Evolutionary conservation across 2,888 invertebrate genomes (phyloP).

Genomic region (Zootermopsis nevadensis): DNA sequence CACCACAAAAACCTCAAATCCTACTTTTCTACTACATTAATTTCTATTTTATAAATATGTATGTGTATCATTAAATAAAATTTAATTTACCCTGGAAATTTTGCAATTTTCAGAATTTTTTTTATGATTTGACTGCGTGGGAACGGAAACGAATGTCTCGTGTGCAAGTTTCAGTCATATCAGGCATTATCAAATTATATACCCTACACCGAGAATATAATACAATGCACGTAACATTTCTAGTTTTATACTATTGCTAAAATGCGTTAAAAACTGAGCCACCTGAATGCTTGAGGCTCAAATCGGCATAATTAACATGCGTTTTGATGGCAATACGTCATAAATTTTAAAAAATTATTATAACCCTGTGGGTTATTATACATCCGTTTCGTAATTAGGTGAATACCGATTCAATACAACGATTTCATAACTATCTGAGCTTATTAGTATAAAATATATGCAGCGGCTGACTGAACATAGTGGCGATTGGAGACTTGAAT

Average conservation of each 20-base stretch:
- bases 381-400: neutral
- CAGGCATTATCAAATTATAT: neutral
- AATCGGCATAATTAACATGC: slow-evolving; percentile 17
- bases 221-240: neutral
- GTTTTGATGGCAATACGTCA: neutral
- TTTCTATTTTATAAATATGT: too few species aligned
- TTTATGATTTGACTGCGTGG: neutral
- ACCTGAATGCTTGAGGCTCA: neutral
- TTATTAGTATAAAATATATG: neutral
- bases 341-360: slow-evolving; percentile 21
- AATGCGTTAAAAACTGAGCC: neutral
- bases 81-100: neutral
- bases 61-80: neutral
- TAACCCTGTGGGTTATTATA: neutral
- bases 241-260: neutral
- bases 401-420: neutral
- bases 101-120: neutral
- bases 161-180: neutral
- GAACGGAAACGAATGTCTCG: slow-evolving; percentile 1
- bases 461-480: too few species aligned
- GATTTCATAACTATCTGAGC: neutral
- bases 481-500: too few species aligned
- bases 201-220: neutral
- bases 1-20: too few species aligned
- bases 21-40: too few species aligned